Conservation (phyloP, 2,888 invertebrate genomes). For the Bimastos eiseni region DNA sequence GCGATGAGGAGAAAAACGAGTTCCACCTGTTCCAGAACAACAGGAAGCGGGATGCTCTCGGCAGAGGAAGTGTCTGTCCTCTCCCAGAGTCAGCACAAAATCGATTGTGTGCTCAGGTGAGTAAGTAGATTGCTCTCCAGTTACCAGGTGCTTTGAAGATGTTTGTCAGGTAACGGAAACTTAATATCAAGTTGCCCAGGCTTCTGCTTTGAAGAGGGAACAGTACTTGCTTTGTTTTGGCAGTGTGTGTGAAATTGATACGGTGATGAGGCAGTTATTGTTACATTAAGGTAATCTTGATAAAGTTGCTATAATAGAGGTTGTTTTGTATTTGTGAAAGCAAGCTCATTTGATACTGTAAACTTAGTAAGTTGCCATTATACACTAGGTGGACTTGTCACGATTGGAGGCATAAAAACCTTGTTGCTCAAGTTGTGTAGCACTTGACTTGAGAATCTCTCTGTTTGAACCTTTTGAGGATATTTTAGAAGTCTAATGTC, state of each 20-base stretch:
- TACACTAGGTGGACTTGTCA: too few species aligned
- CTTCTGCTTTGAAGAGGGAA: neutral
- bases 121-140: neutral
- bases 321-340: neutral
- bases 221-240: neutral
- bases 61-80: constrained; percentile 86
- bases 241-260: neutral
- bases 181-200: neutral
- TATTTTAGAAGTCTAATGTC: too few species aligned
- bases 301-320: neutral
- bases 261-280: neutral
- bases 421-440: too few species aligned
- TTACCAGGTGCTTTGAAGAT: neutral
- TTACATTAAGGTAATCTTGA: neutral
- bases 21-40: constrained; percentile 88
- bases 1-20: constrained; percentile 91
- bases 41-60: constrained; percentile 90
- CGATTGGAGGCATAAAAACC: too few species aligned
- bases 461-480: too few species aligned
- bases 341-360: neutral
- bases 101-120: neutral
- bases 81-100: constrained; percentile 64
- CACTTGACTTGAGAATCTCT: too few species aligned
- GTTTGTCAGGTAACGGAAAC: neutral
- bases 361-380: too few species aligned